phyloP scores from a whole-genome alignment of 2,797 vertebrate species.

The Melanotaenia trifasciata region DNA sequence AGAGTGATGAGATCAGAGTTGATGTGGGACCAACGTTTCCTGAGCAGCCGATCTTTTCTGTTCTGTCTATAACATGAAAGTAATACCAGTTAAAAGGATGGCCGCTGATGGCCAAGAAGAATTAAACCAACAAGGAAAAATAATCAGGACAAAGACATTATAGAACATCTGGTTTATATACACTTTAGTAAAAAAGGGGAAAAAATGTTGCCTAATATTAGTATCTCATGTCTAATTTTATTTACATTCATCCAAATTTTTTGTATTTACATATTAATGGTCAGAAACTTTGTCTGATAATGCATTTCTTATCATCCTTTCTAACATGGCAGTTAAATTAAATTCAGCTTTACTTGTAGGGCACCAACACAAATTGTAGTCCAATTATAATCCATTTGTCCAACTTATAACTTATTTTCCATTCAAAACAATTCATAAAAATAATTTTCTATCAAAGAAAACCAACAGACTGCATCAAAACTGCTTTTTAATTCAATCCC shows the following conservation, averaged over 20 bases:
- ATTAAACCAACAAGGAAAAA: no score
- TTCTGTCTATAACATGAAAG: conserved; percentile 85
- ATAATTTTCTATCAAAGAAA: no score
- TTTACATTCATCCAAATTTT: not conserved
- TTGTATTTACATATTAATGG: not conserved
- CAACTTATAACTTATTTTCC: not conserved
- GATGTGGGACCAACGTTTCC: conserved; percentile 93
- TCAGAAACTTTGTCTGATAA: not conserved
- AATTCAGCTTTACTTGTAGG: no score
- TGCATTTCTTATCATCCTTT: not conserved
- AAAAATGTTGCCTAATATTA: no score
- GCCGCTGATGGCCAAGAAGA: no score
- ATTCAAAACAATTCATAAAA: no score
- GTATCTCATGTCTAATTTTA: not conserved
- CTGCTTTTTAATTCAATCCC: no score
- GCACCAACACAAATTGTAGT: not conserved
- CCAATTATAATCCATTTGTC: not conserved
- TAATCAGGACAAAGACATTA: no score
- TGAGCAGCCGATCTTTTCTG: conserved; percentile 81
- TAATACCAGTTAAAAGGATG: not conserved
- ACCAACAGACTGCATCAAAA: no score
- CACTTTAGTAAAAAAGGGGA: no score
- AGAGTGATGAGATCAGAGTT: conserved; percentile 84
- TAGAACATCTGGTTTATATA: no score
- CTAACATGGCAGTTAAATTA: not conserved